Evolutionary conservation across 2,797 vertebrate genomes (phyloP).

Genomic region (Centropyge bicolor): DNA sequence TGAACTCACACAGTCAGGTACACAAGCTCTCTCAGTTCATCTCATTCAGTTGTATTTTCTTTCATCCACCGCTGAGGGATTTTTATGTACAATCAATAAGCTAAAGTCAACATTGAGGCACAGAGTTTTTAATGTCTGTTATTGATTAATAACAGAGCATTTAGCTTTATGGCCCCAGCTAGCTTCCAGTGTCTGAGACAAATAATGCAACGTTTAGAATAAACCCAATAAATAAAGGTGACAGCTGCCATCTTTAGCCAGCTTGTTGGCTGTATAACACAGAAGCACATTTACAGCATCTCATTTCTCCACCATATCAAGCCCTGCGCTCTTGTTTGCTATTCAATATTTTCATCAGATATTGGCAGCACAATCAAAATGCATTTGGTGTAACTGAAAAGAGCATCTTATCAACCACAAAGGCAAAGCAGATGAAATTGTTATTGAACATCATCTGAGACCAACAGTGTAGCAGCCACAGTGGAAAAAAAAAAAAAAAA

Average conservation of each 20-base stretch:
- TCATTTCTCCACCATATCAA: constrained; percentile 14
- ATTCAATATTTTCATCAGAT: constrained; percentile 20
- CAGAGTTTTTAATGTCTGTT: constrained; percentile 31
- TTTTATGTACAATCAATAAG: constrained; percentile 42
- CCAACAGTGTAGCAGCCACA: not conserved
- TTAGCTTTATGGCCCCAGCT: constrained; percentile 10
- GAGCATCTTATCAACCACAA: constrained; percentile 40
- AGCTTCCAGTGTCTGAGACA: constrained; percentile 2
- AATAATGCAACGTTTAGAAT: constrained; percentile 35
- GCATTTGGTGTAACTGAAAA: constrained; percentile 56
- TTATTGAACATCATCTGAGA: constrained; percentile 44
- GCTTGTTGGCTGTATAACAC: constrained; percentile 8
- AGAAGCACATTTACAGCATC: constrained; percentile 21
- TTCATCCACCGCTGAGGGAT: not conserved
- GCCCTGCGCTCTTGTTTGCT: constrained; percentile 3
- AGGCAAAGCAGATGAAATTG: constrained; percentile 65
- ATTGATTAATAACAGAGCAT: constrained; percentile 43
- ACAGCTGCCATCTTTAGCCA: constrained; percentile 41
- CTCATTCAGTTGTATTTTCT: constrained; percentile 11
- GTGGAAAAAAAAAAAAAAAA: not conserved
- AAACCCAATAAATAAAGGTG: constrained; percentile 39
- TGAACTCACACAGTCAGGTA: not conserved
- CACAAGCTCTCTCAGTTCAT: not conserved
- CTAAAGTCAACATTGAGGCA: constrained; percentile 46
- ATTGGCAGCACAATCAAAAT: constrained; percentile 56